These are phyloP conservation scores for Megaleporinus macrocephalus DNA, from an alignment of 2,113 vertebrate genomes.

Conservation along the genomic window DNA sequence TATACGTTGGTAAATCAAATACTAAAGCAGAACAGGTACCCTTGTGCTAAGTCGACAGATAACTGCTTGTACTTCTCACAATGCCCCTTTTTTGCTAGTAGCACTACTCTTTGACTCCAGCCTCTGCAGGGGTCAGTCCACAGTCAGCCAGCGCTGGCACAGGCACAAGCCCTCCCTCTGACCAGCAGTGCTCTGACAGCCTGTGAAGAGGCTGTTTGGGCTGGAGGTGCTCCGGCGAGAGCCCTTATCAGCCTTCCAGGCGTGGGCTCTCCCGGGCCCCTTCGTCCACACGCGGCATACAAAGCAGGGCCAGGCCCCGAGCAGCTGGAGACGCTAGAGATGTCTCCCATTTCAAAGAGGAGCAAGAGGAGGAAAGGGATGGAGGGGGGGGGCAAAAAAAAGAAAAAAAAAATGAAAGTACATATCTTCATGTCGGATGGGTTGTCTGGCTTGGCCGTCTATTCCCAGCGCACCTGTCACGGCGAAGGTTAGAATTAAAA, in stretches of 20 bases:
- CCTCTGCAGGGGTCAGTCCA: constrained; percentile 71
- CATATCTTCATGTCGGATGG: constrained; percentile 78
- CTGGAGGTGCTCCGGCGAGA: constrained; percentile 73
- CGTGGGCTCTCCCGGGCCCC: constrained; percentile 60
- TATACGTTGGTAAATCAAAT: neutral
- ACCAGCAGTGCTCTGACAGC: constrained; percentile 80
- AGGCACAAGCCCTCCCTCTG: constrained; percentile 70
- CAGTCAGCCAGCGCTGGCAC: constrained; percentile 52
- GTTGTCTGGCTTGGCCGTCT: constrained; percentile 77
- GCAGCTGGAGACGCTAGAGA: constrained; percentile 83
- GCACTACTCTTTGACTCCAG: constrained; percentile 58
- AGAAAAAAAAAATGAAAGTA: constrained; percentile 68
- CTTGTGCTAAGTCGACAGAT: constrained; percentile 3
- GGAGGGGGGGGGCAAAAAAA: constrained; percentile 54
- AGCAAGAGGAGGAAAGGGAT: constrained; percentile 72
- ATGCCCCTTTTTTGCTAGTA: constrained; percentile 32
- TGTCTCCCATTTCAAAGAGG: constrained; percentile 80
- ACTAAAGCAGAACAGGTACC: constrained; percentile 12
- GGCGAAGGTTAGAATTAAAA: constrained; percentile 75
- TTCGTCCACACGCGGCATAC: constrained; percentile 70
- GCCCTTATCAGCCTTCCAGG: constrained; percentile 76
- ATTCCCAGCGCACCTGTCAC: constrained; percentile 80
- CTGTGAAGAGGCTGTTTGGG: constrained; percentile 76
- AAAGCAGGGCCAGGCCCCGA: constrained; percentile 76
- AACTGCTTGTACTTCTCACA: constrained; percentile 14